These are phyloP conservation scores for Speoplatyrhinus poulsoni DNA, from an alignment of 2,113 vertebrate species.

Conservation along the genomic window DNA sequence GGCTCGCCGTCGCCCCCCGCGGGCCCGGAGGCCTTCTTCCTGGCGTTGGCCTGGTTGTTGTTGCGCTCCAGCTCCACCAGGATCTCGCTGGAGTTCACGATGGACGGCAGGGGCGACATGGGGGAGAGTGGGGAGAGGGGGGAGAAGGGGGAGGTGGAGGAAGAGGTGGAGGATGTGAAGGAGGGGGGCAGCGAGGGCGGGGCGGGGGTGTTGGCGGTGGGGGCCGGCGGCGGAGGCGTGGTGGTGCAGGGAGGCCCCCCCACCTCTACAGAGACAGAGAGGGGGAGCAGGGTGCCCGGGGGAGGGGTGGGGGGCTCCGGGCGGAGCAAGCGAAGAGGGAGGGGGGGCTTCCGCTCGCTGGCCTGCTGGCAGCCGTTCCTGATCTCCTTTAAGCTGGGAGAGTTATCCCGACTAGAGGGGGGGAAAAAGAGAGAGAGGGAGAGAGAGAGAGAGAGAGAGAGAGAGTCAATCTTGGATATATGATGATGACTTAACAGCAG, in stretches of 20 bases:
- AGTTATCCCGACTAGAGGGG: slow-evolving; percentile 90
- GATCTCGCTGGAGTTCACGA: slow-evolving; percentile 95
- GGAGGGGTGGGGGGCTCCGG: slow-evolving; percentile 86
- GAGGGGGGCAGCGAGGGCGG: slow-evolving; percentile 10
- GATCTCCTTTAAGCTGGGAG: slow-evolving; percentile 98
- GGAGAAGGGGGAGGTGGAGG: slow-evolving; percentile 40
- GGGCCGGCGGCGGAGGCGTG: slow-evolving; percentile 2
- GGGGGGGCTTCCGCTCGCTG: slow-evolving; percentile 92
- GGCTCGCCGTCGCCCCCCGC: slow-evolving; percentile 89
- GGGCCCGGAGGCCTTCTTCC: slow-evolving; percentile 81
- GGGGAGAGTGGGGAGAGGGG: slow-evolving; percentile 81
- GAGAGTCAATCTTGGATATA: not conserved
- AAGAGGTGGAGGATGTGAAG: slow-evolving; percentile 26
- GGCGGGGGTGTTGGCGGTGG: slow-evolving; percentile 72
- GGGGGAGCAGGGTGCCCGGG: slow-evolving; percentile 50
- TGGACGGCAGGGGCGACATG: slow-evolving; percentile 80
- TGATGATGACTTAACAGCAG: not conserved
- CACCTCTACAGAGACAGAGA: slow-evolving; percentile 16
- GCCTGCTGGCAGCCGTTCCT: slow-evolving; percentile 96
- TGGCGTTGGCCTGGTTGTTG: slow-evolving; percentile 89
- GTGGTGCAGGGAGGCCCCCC: slow-evolving; percentile 23
- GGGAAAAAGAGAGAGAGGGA: not conserved
- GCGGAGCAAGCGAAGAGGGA: slow-evolving; percentile 92
- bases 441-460: not conserved
- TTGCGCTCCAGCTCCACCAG: slow-evolving; percentile 94